Percentiles rank a stretch among this genome's conserved stretches.
Conservation (phyloP, 2,797 vertebrate species). For the Argyrosomus regius region DNA sequence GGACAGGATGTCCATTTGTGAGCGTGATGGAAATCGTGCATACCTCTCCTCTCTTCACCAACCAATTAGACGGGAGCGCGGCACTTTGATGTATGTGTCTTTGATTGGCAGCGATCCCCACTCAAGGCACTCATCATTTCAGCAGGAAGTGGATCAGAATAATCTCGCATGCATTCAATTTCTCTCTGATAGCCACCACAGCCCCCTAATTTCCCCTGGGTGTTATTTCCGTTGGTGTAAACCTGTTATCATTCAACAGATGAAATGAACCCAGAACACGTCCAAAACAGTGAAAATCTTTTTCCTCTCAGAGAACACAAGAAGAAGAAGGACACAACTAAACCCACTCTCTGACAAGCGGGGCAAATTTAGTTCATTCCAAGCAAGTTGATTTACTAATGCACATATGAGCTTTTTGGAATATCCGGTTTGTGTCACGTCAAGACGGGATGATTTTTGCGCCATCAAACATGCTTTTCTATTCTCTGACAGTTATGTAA, state of each 20-base stretch:
- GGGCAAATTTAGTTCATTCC: conserved; percentile 38
- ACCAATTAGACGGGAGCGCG: conserved; percentile 68
- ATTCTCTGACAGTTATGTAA: conserved; percentile 63
- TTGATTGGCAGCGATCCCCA: conserved; percentile 72
- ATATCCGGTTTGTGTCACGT: conserved; percentile 47
- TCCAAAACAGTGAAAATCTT: conserved; percentile 45
- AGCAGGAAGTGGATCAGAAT: conserved; percentile 75
- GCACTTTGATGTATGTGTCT: conserved; percentile 38
- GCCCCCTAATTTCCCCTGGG: conserved; percentile 78
- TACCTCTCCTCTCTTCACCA: conserved; percentile 48
- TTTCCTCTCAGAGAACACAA: conserved; percentile 48
- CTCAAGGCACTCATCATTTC: conserved; percentile 75
- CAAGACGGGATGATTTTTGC: conserved; percentile 39
- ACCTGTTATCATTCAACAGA: conserved; percentile 77
- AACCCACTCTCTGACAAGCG: conserved; percentile 29
- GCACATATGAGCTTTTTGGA: conserved; percentile 44
- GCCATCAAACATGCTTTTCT: conserved; percentile 53
- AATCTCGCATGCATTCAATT: conserved; percentile 69
- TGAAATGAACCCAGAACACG: conserved; percentile 60
- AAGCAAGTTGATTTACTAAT: conserved; percentile 43
- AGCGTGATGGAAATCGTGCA: conserved; percentile 26
- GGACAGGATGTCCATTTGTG: conserved; percentile 51
- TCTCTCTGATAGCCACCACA: conserved; percentile 66
- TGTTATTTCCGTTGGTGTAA: conserved; percentile 75
- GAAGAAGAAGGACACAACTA: conserved; percentile 6